Conservation (phyloP, 2,888 invertebrate species). For the Caenorhabditis panamensis region DNA sequence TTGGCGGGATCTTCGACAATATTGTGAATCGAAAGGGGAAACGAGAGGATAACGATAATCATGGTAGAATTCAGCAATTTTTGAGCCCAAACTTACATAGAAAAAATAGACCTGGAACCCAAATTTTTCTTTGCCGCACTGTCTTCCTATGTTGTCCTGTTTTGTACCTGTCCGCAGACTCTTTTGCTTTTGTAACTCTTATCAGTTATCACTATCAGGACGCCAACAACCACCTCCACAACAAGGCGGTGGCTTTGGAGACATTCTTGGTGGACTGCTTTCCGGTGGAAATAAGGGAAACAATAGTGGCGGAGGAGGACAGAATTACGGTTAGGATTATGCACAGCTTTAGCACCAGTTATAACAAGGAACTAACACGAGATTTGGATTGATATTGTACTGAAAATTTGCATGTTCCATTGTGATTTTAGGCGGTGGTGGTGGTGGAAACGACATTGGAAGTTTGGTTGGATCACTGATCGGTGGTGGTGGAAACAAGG, state of each 20-base stretch:
- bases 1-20: slow-evolving; percentile 65
- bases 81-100: neutral
- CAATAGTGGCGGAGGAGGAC: slow-evolving; percentile 28
- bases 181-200: neutral
- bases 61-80: slow-evolving; percentile 41
- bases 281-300: slow-evolving; percentile 5
- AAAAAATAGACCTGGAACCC: neutral
- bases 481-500: slow-evolving; percentile 63
- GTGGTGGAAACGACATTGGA: slow-evolving; percentile 57
- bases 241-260: slow-evolving; percentile 30
- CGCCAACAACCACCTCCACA: slow-evolving; percentile 5
- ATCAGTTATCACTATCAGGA: slow-evolving; percentile 25
- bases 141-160: slow-evolving; percentile 14
- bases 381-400: neutral
- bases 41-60: slow-evolving; percentile 33
- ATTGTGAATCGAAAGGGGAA: slow-evolving; percentile 55
- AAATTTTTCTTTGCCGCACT: slow-evolving; percentile 3
- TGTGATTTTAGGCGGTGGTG: slow-evolving; percentile 29
- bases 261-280: slow-evolving; percentile 38
- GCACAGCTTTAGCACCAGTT: neutral
- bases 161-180: neutral
- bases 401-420: slow-evolving; percentile 4
- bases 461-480: slow-evolving; percentile 64
- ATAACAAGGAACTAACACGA: neutral
- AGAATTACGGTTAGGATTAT: slow-evolving; percentile 44